Base-by-base conservation (phyloP, 2,888 invertebrate genomes). In the Drosophila niveifrons region DNA sequence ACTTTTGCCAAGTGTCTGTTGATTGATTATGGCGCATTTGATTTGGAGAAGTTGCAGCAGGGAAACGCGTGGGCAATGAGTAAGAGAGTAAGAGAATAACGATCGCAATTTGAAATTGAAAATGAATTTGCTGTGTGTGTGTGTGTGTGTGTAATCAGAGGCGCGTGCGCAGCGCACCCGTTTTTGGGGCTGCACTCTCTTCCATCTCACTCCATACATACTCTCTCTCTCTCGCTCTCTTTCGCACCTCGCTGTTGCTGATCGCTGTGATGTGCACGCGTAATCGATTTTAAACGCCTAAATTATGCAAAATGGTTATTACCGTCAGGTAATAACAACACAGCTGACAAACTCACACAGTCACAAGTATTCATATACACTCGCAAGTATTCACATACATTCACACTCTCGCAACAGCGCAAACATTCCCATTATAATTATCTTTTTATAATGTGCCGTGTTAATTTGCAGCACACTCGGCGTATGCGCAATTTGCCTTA, bases 91-190 rank as follows among this genome's bases (percentile, higher is more conserved):
- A 41, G 61, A 63, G 58, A 59, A 77, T 55, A 46, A 53, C 52
- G 48, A 62, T 59, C 65, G 47, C 36, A 66, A 64, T 75, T 78
- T 61, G 41, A 67, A 66, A 82, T 73, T 71, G 68, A 75, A 82
- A 85, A 75, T 68, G 52, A 76, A 66, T 78, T 36, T 11, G n/a
- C 8, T 31, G 11, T 82, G 73, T 53, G 71, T 59, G 72, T 76
- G 85, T 4, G 2, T 31, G 11, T 82, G 73, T 53, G 71, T 59
- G 72, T 76, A 88, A 86, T 85, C 63, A 76, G 72, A 76, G 86
- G 90, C 90, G 86, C 86, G 88, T 82, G 85, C 88, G 89, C 85
- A 76, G 86, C 89, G 76, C 90, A 86, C 84, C 86, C 86, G 80
- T 67, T 79, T 82, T 66, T 58, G 47, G 47, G 61, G 56, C 44